Evolutionary conservation across 2,113 vertebrate species (phyloP).

Genomic region (Podiceps cristatus): DNA sequence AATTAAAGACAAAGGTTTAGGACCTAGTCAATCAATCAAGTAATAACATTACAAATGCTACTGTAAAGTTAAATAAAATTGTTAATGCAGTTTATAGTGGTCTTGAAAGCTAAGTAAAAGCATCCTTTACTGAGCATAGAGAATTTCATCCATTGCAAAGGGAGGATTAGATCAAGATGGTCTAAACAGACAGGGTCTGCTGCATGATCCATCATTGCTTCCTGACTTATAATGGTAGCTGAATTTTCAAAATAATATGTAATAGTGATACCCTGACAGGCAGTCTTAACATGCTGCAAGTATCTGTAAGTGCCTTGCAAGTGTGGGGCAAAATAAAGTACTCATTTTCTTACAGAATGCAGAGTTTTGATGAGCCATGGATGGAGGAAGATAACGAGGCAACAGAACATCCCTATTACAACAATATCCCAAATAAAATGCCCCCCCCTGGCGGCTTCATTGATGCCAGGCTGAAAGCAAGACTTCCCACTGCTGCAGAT

Average conservation of each 20-base stretch:
- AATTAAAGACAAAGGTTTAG: neutral
- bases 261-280: neutral
- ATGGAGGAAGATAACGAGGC: slow-evolving; percentile 87
- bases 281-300: neutral
- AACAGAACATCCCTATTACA: slow-evolving; percentile 91
- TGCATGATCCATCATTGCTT: neutral
- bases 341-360: slow-evolving; percentile 78
- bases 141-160: neutral
- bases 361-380: slow-evolving; percentile 95
- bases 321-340: neutral
- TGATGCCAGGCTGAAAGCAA: slow-evolving; percentile 84
- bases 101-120: neutral
- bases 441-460: slow-evolving; percentile 88
- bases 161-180: neutral
- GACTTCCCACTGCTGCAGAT: slow-evolving; percentile 71
- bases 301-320: neutral
- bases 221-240: neutral
- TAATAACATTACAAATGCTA: neutral
- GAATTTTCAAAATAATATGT: neutral
- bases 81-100: neutral
- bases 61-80: neutral
- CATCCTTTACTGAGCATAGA: neutral
- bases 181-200: neutral
- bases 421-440: slow-evolving; percentile 92
- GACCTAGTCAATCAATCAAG: neutral